These are phyloP conservation scores for Panthera uncia DNA, from an alignment of 2,113 vertebrate species.

Conservation along the genomic window DNA sequence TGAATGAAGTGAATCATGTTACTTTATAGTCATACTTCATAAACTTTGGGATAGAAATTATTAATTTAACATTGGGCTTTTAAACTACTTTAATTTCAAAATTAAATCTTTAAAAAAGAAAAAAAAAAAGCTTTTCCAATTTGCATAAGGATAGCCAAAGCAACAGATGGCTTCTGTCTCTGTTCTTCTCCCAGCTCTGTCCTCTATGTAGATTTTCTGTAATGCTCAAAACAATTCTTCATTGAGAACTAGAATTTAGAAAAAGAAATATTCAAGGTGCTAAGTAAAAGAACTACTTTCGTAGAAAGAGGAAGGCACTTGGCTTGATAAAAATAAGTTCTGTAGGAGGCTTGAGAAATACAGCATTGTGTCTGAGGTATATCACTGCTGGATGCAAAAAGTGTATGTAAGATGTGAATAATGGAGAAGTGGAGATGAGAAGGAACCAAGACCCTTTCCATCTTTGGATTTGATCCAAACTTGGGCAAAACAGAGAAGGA, in stretches of 20 bases:
- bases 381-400: not conserved
- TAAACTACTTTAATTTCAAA: constrained; percentile 31
- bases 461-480: not conserved
- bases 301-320: constrained; percentile 78
- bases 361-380: not conserved
- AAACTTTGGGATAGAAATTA: not conserved
- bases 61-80: not conserved
- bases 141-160: constrained; percentile 72
- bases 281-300: constrained; percentile 80
- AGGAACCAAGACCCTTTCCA: not conserved
- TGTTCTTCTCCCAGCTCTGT: constrained; percentile 73
- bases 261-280: constrained; percentile 78
- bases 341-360: constrained; percentile 33
- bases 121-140: constrained; percentile 66
- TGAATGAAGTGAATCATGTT: not conserved
- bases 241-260: constrained; percentile 77
- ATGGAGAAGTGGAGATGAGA: not conserved
- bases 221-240: constrained; percentile 73
- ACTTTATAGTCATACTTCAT: not conserved
- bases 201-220: constrained; percentile 74
- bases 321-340: constrained; percentile 68
- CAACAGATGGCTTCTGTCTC: constrained; percentile 80
- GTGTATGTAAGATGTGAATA: accelerated
- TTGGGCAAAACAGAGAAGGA: not conserved
- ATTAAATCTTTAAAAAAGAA: constrained; percentile 27